A percentile compares a stretch with the other conserved stretches of the same genome.
phyloP scores from a whole-genome alignment of 2,888 invertebrate genomes.

The Drosophila fulvimacula region DNA sequence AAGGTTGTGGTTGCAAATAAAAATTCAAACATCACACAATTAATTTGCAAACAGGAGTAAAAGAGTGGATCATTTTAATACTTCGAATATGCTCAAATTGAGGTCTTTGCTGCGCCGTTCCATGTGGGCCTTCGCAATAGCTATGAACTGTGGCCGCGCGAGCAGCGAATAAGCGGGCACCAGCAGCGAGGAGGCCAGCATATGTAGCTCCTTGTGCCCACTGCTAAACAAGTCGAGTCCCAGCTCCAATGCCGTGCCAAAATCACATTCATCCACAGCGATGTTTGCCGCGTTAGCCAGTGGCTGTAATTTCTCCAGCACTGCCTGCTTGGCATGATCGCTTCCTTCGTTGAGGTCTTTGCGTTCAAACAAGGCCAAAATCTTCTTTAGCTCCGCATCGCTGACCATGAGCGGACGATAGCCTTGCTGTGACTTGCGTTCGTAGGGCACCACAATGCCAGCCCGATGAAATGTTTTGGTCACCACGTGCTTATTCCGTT shows the following conservation, averaged over 20 bases:
- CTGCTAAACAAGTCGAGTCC: conserved; percentile 94
- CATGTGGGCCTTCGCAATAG: conserved; percentile 91
- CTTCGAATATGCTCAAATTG: conserved; percentile 85
- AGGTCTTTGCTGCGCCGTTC: conserved; percentile 88
- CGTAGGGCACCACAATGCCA: conserved; percentile 94
- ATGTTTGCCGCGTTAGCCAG: conserved; percentile 89
- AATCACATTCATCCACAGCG: conserved; percentile 97
- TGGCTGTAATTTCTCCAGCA: conserved; percentile 91
- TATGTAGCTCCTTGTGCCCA: conserved; percentile 89
- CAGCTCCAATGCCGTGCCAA: conserved; percentile 95
- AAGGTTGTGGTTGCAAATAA: conserved; percentile 41
- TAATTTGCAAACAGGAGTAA: conserved; percentile 10
- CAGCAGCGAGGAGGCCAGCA: conserved; percentile 88
- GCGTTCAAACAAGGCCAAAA: conserved; percentile 88
- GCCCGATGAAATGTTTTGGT: conserved; percentile 91
- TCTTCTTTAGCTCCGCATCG: conserved; percentile 89
- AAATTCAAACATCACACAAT: conserved; percentile 5
- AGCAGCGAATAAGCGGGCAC: conserved; percentile 91
- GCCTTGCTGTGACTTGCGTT: conserved; percentile 92
- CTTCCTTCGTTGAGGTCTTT: conserved; percentile 82
- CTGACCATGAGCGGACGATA: conserved; percentile 91
- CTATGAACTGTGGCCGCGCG: conserved; percentile 89
- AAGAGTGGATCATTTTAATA: conserved; percentile 38
- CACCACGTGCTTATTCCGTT: conserved; percentile 87
- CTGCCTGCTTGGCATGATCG: conserved; percentile 86